Percentiles rank a stretch among this genome's conserved stretches.
These are phyloP conservation scores for Lithophane leautieri DNA, from an alignment of 2,888 invertebrate genomes.

Conservation along the genomic window DNA sequence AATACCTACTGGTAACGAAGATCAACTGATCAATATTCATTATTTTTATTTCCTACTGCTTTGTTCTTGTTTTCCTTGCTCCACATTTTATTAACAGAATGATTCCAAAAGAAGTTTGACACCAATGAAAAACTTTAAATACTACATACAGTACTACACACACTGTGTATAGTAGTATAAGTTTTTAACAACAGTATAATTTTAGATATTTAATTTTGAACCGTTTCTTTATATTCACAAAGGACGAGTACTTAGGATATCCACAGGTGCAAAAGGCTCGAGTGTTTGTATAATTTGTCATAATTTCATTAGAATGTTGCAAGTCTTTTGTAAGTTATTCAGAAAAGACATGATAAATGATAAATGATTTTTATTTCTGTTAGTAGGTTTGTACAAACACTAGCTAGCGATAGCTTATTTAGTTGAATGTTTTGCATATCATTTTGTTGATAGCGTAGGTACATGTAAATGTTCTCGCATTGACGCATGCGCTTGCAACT, in stretches of 20 bases:
- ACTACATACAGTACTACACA: too few species aligned
- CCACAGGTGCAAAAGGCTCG: too few species aligned
- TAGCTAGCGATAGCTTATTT: slow-evolving; percentile 49
- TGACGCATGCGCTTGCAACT: slow-evolving; percentile 35
- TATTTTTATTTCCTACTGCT: slow-evolving; percentile 13
- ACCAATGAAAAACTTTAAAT: too few species aligned
- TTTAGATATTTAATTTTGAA: too few species aligned
- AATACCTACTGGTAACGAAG: neutral
- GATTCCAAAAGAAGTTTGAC: neutral
- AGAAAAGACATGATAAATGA: slow-evolving; percentile 25
- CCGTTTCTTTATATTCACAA: too few species aligned
- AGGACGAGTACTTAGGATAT: too few species aligned
- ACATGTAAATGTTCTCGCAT: slow-evolving; percentile 11
- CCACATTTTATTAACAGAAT: neutral
- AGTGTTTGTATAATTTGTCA: too few species aligned
- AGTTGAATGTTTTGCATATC: slow-evolving; percentile 44
- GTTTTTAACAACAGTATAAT: too few species aligned
- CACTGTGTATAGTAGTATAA: too few species aligned
- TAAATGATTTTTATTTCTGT: too few species aligned
- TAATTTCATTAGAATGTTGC: neutral
- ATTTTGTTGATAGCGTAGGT: slow-evolving; percentile 40
- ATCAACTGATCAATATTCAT: slow-evolving; percentile 28
- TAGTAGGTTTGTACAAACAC: too few species aligned
- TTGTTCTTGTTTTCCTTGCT: slow-evolving; percentile 28
- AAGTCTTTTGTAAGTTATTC: slow-evolving; percentile 3